These are phyloP conservation scores for Solenopsis fugax DNA, from an alignment of 1,140 invertebrate genomes.

Conservation along the genomic window DNA sequence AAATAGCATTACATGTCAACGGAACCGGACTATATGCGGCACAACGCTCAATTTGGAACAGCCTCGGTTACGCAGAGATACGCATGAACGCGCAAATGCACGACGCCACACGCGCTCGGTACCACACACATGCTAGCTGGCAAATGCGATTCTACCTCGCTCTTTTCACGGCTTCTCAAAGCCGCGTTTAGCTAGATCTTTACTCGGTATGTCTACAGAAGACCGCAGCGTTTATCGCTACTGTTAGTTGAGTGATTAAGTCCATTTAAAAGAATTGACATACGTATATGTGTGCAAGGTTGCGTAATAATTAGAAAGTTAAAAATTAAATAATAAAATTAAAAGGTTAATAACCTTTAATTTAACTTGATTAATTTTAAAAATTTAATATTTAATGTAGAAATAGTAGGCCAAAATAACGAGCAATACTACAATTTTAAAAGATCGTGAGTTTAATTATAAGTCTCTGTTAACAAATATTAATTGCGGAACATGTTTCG, in stretches of 20 bases:
- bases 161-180: constrained; percentile 34
- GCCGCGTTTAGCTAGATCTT: constrained; percentile 16
- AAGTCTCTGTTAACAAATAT: too few relatives aligned
- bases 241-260: background rate
- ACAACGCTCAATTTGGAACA: constrained; percentile 78
- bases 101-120: constrained; percentile 74
- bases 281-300: background rate
- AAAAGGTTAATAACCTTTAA: too few relatives aligned
- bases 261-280: background rate
- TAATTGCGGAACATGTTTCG: too few relatives aligned
- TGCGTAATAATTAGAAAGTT: background rate
- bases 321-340: too few relatives aligned
- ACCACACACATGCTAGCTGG: constrained; percentile 64
- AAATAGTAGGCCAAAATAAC: too few relatives aligned
- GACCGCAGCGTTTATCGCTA: background rate
- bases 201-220: background rate
- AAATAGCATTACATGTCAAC: constrained; percentile 76
- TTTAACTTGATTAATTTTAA: too few relatives aligned
- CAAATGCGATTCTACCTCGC: constrained; percentile 56
- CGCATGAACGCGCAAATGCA: constrained; percentile 82
- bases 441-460: too few relatives aligned
- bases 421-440: too few relatives aligned
- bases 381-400: too few relatives aligned
- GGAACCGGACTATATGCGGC: constrained; percentile 73
- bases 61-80: constrained; percentile 76